Conservation (phyloP, 1,140 invertebrate species). For the Parasteatoda tepidariorum region DNA sequence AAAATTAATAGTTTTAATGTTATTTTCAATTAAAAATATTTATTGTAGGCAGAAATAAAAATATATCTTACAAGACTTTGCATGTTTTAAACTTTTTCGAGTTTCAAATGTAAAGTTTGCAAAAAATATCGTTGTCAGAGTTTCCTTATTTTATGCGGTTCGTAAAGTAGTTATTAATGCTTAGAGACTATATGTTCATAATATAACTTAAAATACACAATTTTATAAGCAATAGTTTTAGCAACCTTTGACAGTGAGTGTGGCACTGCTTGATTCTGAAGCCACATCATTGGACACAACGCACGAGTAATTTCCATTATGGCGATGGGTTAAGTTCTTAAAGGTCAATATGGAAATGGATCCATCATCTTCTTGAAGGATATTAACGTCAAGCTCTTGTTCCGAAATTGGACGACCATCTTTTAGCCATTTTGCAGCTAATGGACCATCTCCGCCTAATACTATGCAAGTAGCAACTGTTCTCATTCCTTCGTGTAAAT, state of each 20-base stretch:
- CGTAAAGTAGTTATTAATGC: too few relatives aligned
- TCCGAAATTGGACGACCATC: constrained; percentile 69
- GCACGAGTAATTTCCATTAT: constrained; percentile 78
- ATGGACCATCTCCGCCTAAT: constrained; percentile 81
- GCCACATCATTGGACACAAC: constrained; percentile 77
- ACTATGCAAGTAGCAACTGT: constrained; percentile 86
- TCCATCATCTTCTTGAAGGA: constrained; percentile 62
- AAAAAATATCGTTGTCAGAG: too few relatives aligned
- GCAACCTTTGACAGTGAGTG: constrained; percentile 61
- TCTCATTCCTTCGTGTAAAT: constrained; percentile 84
- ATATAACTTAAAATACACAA: too few relatives aligned
- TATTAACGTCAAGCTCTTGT: constrained; percentile 69
- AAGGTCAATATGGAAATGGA: constrained; percentile 67
- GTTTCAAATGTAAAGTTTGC: too few relatives aligned
- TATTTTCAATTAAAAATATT: too few relatives aligned
- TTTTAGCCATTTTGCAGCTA: constrained; percentile 82
- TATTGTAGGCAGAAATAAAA: too few relatives aligned
- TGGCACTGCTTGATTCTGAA: constrained; percentile 69
- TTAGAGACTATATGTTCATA: too few relatives aligned
- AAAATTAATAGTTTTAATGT: too few relatives aligned
- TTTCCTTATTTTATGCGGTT: too few relatives aligned
- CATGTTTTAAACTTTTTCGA: too few relatives aligned
- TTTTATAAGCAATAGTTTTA: too few relatives aligned
- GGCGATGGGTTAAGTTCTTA: constrained; percentile 65
- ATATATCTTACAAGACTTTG: too few relatives aligned